Evolutionary conservation across 2,797 vertebrate species (phyloP), one percentile per base, ranked within the genome.

Genomic region (Cuniculus paca): DNA sequence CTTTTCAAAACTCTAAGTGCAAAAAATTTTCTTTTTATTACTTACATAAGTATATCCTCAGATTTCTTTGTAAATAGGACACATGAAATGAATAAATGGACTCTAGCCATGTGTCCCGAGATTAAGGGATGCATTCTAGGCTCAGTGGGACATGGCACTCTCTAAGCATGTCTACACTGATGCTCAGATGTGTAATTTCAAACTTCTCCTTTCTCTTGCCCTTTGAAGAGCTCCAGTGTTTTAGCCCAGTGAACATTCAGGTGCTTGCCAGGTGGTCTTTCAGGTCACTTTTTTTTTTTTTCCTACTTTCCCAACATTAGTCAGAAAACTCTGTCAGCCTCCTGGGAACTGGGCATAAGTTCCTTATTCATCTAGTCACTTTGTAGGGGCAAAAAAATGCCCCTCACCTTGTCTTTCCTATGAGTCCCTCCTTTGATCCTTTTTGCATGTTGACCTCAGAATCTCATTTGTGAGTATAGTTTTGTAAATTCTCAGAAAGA

Each of bases 391-490:
- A 88, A 78, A 54, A 65, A 56, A 78, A 52, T 17, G 48, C 82
- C 80, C 72, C 68, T 36, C 28, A 45, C 24, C 36, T 48, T 63
- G 52, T 45, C 72, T 48, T 77, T 60, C 20, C 13, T n/a, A 24
- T 16, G 16, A 1, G 5, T 74, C 31, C 17, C 24, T 82, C 42
- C 3, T 72, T 82, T 89, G 56, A 61, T 88, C 31, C 65, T 48
- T 87, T 94, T 52, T 77, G 56, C 31, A 77, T 56, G 1, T 88
- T n/a, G 83, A 72, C 81, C 84, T 95, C 45, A 85, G 80, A 87
- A 88, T 82, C 36, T 48, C 28, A 75, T 36, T 80, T 74, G 60
- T 36, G n/a, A 83, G 8, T 78, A 28, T 48, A 39, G 34, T 93
- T 90, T 88, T 91, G 79, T 17, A 39, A 31, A 6, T 63, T 79